Conservation (phyloP, 2,113 vertebrate genomes). For the Gymnarchus niloticus region DNA sequence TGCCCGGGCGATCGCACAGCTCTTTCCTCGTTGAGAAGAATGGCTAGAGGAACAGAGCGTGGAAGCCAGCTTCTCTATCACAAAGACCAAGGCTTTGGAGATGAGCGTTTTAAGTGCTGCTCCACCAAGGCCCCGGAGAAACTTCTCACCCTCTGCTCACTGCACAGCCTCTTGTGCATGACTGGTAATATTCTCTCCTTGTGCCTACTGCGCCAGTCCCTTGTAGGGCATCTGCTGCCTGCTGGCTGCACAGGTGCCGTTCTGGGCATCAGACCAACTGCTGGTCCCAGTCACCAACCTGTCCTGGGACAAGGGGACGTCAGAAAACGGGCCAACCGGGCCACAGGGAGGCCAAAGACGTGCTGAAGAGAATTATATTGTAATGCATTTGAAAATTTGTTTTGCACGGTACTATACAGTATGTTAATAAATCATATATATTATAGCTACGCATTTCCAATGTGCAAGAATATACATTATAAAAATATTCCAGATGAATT, state of each 20-base stretch:
- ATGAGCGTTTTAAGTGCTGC: neutral
- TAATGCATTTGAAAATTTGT: neutral
- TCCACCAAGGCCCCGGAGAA: neutral
- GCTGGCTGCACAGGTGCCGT: slow-evolving; percentile 1
- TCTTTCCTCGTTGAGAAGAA: neutral
- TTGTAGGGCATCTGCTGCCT: slow-evolving; percentile 9
- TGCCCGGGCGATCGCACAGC: too few relatives aligned
- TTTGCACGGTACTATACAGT: neutral
- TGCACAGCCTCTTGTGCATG: neutral
- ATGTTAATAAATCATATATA: neutral
- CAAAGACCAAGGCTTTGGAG: neutral
- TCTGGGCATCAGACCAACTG: neutral
- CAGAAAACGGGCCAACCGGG: neutral
- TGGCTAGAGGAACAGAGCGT: neutral
- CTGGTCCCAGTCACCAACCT: neutral
- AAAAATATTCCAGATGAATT: neutral
- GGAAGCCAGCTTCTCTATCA: neutral
- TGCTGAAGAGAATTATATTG: neutral
- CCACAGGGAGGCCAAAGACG: neutral
- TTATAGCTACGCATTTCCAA: neutral
- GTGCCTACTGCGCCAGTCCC: neutral
- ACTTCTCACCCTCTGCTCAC: neutral
- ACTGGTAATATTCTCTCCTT: neutral
- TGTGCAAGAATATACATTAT: neutral
- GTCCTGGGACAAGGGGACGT: neutral